A percentile compares a stretch with the other conserved stretches of the same genome.
Conservation (phyloP, 1,140 invertebrate genomes). For the Chrysoperla carnea region DNA sequence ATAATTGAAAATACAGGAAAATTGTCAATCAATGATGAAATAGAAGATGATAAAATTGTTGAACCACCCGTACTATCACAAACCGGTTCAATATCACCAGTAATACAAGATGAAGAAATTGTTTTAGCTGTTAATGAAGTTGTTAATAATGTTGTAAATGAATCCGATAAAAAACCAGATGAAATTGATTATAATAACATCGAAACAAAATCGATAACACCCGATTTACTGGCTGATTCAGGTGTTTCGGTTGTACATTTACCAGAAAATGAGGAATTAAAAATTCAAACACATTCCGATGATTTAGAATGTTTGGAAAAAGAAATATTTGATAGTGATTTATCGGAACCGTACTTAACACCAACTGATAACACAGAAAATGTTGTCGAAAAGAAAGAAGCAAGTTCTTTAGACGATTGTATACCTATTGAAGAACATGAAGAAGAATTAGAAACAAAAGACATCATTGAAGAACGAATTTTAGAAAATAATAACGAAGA, state of each 20-base stretch:
- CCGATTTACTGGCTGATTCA: slow-evolving; percentile 17
- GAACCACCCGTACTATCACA: slow-evolving; percentile 5
- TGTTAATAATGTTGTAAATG: slow-evolving; percentile 15
- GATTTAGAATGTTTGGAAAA: slow-evolving; percentile 11
- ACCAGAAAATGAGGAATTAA: slow-evolving; percentile 1
- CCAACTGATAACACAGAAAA: slow-evolving; percentile 18
- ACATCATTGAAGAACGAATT: slow-evolving; percentile 26
- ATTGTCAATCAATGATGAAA: slow-evolving; percentile 34
- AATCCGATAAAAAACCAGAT: slow-evolving; percentile 10
- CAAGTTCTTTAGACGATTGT: slow-evolving; percentile 9
- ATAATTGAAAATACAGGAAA: slow-evolving; percentile 32
- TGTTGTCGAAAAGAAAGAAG: slow-evolving; percentile 13
- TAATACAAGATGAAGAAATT: slow-evolving; percentile 31
- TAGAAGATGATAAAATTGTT: slow-evolving; percentile 21
- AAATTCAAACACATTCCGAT: background rate
- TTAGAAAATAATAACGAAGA: slow-evolving; percentile 26
- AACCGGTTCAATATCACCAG: slow-evolving; percentile 21
- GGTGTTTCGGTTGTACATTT: background rate
- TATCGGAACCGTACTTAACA: slow-evolving; percentile 19
- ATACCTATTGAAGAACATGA: slow-evolving; percentile 4
- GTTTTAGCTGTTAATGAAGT: slow-evolving; percentile 30
- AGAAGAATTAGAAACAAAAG: slow-evolving; percentile 16
- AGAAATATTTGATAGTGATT: slow-evolving; percentile 17
- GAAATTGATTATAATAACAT: slow-evolving; percentile 12
- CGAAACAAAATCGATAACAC: slow-evolving; percentile 10